Evolutionary conservation across 2,113 vertebrate genomes (phyloP), one percentile per base, ranked within the genome.

Genomic region (Ageneiosus marmoratus): DNA sequence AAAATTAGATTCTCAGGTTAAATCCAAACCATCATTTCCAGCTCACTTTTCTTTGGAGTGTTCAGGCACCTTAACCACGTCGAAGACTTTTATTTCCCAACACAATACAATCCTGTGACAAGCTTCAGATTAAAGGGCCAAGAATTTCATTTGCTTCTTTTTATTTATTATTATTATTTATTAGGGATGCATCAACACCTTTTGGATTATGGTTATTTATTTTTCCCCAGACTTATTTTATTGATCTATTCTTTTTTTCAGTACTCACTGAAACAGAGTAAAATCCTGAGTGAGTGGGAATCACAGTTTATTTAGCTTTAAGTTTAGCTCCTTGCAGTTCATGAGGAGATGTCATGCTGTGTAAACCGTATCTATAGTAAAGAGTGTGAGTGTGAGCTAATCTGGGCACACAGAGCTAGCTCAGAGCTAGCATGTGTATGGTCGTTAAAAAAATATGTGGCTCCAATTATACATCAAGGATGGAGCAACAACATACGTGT

Each of bases 1-100:
- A 18, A 86, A 87, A 87, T 88, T 91, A 91, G 95, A 94, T 32
- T 95, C 96, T 97, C 96, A 97, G 96, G 96, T 96, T 94, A 94
- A 93, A 94, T 76, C 53, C 87, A 88, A 34, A 84, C 48, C 41
- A 27, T 58, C 29, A 32, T 24, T 77, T 73, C 83, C 84, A 27
- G 41, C 79, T 74, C 11, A 48, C 53, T 82, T 18, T 69, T 41
- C 41, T 32, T 50, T 18, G 22, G 15, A 46, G 37, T 32, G 20
- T 77, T 70, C 27, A 55, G 32, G 73, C 77, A 18, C 7, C 69
- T 82, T 75, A 46, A 74, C 27, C 73, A 82, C 46, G 53, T 55
- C 85, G 69, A 81, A 56, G 60, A 53, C 9, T 34, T 12, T 12
- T 65, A 8, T 32, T 0, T 5, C 15, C 29, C n/a, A 53, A 20